Conservation (phyloP, 2,888 invertebrate species). For the Oscheius sp. region DNA sequence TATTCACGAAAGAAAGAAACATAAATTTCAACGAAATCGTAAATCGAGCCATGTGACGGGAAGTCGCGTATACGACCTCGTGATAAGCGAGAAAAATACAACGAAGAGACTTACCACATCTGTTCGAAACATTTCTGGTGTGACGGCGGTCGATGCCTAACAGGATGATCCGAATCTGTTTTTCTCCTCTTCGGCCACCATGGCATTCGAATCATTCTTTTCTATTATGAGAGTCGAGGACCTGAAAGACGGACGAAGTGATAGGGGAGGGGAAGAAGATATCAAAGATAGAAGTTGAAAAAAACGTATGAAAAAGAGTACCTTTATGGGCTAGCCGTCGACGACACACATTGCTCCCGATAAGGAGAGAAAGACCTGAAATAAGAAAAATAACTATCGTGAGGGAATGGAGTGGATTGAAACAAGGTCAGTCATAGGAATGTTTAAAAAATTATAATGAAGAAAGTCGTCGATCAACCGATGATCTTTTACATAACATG, state of each 20-base stretch:
- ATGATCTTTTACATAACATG: too few species aligned
- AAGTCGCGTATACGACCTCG: too few species aligned
- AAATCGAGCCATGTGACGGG: slow-evolving; percentile 3
- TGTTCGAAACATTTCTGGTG: not conserved
- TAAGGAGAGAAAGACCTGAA: slow-evolving; percentile 19
- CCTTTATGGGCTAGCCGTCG: slow-evolving; percentile 10
- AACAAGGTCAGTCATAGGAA: too few species aligned
- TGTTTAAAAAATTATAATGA: too few species aligned
- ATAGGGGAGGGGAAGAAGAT: not conserved
- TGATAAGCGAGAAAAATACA: not conserved
- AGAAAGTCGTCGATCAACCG: too few species aligned
- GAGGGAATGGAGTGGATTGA: too few species aligned
- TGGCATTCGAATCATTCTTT: not conserved
- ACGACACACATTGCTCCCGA: slow-evolving; percentile 17
- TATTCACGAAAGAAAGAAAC: not conserved
- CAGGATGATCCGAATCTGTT: slow-evolving; percentile 2
- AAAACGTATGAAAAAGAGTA: not conserved
- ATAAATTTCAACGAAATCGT: slow-evolving; percentile 15
- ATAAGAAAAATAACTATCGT: too few species aligned
- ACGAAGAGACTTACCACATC: slow-evolving; percentile 4
- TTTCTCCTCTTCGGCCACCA: slow-evolving; percentile 13
- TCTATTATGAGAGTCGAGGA: not conserved
- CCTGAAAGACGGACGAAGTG: not conserved
- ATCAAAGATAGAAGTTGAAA: not conserved
- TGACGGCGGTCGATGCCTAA: too few species aligned